Conservation (phyloP, 2,888 invertebrate genomes). For the Agrotis puta region DNA sequence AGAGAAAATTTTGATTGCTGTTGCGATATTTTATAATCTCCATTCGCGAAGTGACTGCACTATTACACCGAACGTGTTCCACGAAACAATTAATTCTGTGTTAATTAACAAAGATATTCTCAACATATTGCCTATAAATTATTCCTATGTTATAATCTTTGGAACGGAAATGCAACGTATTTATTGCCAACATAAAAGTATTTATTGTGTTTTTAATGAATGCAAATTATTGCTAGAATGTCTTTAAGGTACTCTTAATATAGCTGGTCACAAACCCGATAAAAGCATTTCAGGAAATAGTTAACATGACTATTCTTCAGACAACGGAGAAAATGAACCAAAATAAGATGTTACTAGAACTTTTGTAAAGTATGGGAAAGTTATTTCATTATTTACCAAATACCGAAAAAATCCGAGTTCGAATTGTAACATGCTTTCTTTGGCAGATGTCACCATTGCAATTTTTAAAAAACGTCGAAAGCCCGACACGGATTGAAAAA, state of each 20-base stretch:
- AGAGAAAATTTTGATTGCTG: slow-evolving; percentile 64
- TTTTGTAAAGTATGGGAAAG: no score
- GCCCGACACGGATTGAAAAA: no score
- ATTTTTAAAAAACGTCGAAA: no score
- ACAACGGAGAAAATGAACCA: no score
- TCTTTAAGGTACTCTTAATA: background rate
- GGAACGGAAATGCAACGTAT: slow-evolving; percentile 49
- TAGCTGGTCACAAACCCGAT: background rate
- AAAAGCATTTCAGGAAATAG: background rate
- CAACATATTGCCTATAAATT: slow-evolving; percentile 52
- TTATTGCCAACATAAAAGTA: slow-evolving; percentile 49
- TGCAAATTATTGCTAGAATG: slow-evolving; percentile 25
- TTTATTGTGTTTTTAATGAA: slow-evolving; percentile 48
- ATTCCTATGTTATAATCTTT: slow-evolving; percentile 44
- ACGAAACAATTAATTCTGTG: slow-evolving; percentile 54
- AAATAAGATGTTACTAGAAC: no score
- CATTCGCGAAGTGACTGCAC: slow-evolving; percentile 58
- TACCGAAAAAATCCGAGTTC: no score
- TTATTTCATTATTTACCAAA: no score
- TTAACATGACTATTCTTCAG: background rate
- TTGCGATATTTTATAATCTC: slow-evolving; percentile 64
- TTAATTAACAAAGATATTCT: slow-evolving; percentile 53
- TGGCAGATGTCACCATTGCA: background rate
- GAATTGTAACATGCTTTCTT: background rate
- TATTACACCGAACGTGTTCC: slow-evolving; percentile 61